Evolutionary conservation across 2,888 invertebrate species (phyloP).

Genomic region (Trachelus stipa): DNA sequence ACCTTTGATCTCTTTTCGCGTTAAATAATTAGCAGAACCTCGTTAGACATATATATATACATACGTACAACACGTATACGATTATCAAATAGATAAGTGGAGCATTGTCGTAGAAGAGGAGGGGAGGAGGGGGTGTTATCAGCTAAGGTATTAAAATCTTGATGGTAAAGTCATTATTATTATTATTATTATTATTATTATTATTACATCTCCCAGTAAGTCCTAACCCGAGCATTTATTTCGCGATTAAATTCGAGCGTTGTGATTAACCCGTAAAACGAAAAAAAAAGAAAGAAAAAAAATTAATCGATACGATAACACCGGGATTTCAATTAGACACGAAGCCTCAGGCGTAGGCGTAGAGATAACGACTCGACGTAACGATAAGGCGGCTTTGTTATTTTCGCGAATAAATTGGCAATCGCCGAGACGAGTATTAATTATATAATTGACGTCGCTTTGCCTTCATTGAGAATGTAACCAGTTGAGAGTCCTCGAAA

Average conservation of each 20-base stretch:
- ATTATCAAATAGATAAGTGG: background rate
- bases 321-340: too few species aligned
- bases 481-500: background rate
- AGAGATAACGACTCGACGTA: too few species aligned
- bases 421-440: background rate
- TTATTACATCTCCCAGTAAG: background rate
- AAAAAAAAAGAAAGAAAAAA: too few species aligned
- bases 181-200: background rate
- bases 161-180: background rate
- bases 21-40: background rate
- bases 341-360: too few species aligned
- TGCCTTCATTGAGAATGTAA: background rate
- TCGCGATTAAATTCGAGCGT: too few species aligned
- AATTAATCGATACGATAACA: too few species aligned
- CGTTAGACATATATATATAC: background rate
- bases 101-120: accelerated
- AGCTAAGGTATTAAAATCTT: background rate
- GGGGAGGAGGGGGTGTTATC: too few species aligned
- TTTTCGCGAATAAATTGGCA: background rate
- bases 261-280: too few species aligned
- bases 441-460: background rate
- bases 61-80: background rate
- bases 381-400: too few species aligned
- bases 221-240: too few species aligned
- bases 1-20: background rate